phyloP scores from a whole-genome alignment of 2,113 vertebrate genomes.

The Lipotes vexillifer region DNA sequence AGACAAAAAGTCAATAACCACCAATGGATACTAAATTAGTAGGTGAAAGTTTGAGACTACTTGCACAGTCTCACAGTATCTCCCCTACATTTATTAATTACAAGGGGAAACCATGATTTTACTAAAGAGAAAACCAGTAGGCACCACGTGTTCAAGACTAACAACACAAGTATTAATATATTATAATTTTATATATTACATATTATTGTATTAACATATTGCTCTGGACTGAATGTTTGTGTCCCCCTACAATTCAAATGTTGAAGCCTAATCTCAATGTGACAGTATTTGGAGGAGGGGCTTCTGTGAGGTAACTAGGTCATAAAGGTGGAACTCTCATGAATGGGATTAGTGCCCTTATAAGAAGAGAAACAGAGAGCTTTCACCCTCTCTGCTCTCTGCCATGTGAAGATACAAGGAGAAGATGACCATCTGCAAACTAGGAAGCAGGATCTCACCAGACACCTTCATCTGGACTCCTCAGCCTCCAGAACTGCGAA shows the following conservation, averaged over 20 bases:
- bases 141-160: neutral
- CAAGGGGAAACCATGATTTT: neutral
- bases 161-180: neutral
- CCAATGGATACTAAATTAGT: neutral
- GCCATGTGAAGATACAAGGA: neutral
- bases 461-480: neutral
- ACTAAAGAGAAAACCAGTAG: neutral
- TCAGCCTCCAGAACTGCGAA: neutral
- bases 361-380: neutral
- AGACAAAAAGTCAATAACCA: neutral
- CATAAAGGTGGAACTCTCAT: neutral
- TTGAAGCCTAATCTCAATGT: neutral
- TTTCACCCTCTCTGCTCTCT: neutral
- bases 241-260: neutral
- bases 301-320: neutral
- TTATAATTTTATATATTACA: neutral
- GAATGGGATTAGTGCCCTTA: neutral
- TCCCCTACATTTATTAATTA: neutral
- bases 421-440: neutral
- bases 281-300: neutral
- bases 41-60: neutral
- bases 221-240: neutral
- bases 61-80: neutral
- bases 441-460: neutral
- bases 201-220: neutral